A percentile compares a stretch with the other conserved stretches of the same genome.
phyloP scores from a whole-genome alignment of 2,797 vertebrate species.

The Margarornis squamiger region DNA sequence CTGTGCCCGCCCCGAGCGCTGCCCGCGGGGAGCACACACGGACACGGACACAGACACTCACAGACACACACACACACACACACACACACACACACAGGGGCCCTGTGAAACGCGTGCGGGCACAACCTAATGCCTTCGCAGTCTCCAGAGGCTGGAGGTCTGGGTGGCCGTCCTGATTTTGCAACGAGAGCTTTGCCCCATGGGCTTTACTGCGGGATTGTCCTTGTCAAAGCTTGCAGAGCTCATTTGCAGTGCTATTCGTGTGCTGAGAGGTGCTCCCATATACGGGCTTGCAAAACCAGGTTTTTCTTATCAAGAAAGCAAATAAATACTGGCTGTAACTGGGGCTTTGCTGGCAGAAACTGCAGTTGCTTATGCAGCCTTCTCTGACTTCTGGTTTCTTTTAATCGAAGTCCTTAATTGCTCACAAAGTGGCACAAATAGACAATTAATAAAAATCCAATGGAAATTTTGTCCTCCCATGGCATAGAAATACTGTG shows the following conservation, averaged over 20 bases:
- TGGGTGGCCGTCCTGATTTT: fast-evolving
- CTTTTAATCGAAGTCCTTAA: not conserved
- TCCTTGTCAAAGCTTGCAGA: not conserved
- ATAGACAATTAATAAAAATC: not conserved
- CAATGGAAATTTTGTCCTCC: fast-evolving
- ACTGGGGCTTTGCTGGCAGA: not conserved
- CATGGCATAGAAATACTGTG: fast-evolving
- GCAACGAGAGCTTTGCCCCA: fast-evolving
- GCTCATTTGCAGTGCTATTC: fast-evolving
- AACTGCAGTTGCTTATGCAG: not conserved
- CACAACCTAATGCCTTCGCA: fast-evolving
- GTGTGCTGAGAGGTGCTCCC: fast-evolving
- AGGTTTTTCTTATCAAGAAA: not conserved
- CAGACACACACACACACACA: no score
- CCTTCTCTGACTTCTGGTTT: not conserved
- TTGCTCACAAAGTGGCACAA: not conserved
- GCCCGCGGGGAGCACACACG: fast-evolving
- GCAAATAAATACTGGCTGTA: not conserved
- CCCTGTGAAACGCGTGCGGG: fast-evolving
- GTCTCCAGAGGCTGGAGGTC: fast-evolving
- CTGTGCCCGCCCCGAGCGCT: fast-evolving
- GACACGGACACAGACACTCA: no score
- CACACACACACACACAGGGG: no score
- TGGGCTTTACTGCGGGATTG: fast-evolving
- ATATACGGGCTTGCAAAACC: not conserved